phyloP scores from a whole-genome alignment of 2,888 invertebrate species.

The Dryobotodes eremita region DNA sequence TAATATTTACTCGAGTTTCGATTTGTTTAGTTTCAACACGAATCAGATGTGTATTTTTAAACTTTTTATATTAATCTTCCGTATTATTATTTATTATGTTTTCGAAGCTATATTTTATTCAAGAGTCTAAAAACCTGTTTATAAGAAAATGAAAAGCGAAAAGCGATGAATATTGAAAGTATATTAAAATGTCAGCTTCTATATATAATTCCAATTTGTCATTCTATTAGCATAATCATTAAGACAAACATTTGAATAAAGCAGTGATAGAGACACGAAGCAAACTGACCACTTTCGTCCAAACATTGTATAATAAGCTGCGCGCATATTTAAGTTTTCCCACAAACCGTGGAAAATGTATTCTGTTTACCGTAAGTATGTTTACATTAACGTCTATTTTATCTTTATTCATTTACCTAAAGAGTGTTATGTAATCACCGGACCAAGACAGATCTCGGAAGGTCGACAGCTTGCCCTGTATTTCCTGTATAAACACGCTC shows the following conservation, averaged over 20 bases:
- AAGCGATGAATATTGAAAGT: conserved; percentile 54
- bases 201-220: conserved; percentile 29
- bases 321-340: conserved; percentile 42
- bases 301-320: conserved; percentile 16
- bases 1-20: conserved; percentile 2
- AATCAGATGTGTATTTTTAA: conserved; percentile 12
- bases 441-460: conserved; percentile 79
- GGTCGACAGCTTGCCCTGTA: conserved; percentile 75
- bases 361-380: conserved; percentile 62
- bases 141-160: conserved; percentile 43
- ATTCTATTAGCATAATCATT: conserved; percentile 46
- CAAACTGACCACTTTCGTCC: conserved; percentile 73
- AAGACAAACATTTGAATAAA: conserved; percentile 58
- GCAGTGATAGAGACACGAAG: conserved; percentile 54
- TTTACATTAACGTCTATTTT: conserved; percentile 57
- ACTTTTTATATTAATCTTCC: conserved; percentile 12
- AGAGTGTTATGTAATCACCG: conserved; percentile 72
- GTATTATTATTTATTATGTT: not conserved
- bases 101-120: conserved; percentile 2
- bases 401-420: conserved; percentile 60
- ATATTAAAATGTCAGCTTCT: conserved; percentile 20
- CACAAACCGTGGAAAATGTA: conserved; percentile 58
- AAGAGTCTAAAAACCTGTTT: conserved; percentile 1
- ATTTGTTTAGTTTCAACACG: conserved; percentile 9
- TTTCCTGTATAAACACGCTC: conserved; percentile 73